Evolutionary conservation across 2,113 vertebrate genomes (phyloP), one percentile per base, ranked within the genome.

Genomic region (Ovis canadensis): DNA sequence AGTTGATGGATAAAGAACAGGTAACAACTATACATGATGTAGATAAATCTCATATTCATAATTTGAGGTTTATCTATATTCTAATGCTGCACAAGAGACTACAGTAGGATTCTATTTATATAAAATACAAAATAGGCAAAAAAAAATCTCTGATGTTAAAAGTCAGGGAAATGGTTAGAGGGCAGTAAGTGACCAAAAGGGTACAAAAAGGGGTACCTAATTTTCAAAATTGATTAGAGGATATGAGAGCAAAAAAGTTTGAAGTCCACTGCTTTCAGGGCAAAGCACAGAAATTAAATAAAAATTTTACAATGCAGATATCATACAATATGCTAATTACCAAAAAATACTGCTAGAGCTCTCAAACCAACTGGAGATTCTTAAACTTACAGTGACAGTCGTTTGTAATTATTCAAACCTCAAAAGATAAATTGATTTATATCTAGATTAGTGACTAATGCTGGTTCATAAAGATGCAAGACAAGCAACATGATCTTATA

Each of bases 251-350:
- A 93, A 97, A 95, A 85, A 86, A 3, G 27, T 77, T 14, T 94
- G 16, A 98, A 85, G 33, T 55, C 33, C 29, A 83, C 1, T 92
- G 19, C 27, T 92, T 92, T 97, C 40, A 85, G 23, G 59, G 78
- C 45, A 95, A 88, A 80, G 33, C 57, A 96, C 21, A 98, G 87
- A 95, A 96, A 88, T 62, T 52, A 90, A 97, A n/a, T 57, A 84
- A 85, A 93, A 85, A 85, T 36, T 89, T 23, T 62, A 81, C 90
- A 95, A 55, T n/a, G 27, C 3, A 80, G 23, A 9, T 45, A 29
- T 89, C 50, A 77, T 8, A 85, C 43, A 87, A 89, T n/a, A 93
- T 77, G 40, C 25, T 87, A 93, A 59, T 85, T 91, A 91, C 9
- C 23, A 92, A 90, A 95, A 98, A 54, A 36, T 43, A 54, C 21